Evolutionary conservation across 2,797 vertebrate species (phyloP), one percentile per base, ranked within the genome.

Genomic region (Melanotaenia boesemani): DNA sequence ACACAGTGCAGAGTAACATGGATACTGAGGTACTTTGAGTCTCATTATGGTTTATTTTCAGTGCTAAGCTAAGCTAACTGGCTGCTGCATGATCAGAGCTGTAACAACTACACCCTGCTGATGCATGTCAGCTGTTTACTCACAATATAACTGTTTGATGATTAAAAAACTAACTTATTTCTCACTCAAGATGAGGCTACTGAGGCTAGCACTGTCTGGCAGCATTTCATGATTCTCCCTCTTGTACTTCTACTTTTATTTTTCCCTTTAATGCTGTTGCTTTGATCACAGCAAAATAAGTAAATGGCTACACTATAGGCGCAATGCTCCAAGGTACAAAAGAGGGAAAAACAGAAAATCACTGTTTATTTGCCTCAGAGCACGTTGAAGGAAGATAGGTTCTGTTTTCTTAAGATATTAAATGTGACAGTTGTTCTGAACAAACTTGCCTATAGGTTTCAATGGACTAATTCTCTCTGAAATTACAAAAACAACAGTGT

Each of bases 211-310:
- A 6, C 4, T 1, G 52, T 36, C 77, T 65, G 67, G 59, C 63
- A 18, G 61, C 15, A 32, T 74, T 69, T 80, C 34, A 0, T 34
- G 56, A 68, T 56, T 58, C 64, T 60, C 28, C 64, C n/a, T 11
- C 12, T 30, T 10, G 22, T 39, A 56, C 55, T 68, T 55, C 50
- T 3, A 6, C 20, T 66, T 66, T 63, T 61, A 13, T 74, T 62
- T 64, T 67, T 63, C 60, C 61, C 76, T 72, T 39, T 34, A 28
- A 6, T 15, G 41, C 46, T 10, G 24, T 24, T 64, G 66, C 80
- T 84, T 84, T 81, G 74, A 88, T 88, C 79, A 36, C 71, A 32
- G 72, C 64, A 56, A 67, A 68, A 57, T 67, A 72, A 74, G 60
- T 55, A 66, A 82, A 72, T 36, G 50, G 70, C 67, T 67, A 8